Evolutionary conservation across 2,888 invertebrate species (phyloP), one percentile per base, ranked within the genome.

Genomic region (Gonocerus acuteangulatus): DNA sequence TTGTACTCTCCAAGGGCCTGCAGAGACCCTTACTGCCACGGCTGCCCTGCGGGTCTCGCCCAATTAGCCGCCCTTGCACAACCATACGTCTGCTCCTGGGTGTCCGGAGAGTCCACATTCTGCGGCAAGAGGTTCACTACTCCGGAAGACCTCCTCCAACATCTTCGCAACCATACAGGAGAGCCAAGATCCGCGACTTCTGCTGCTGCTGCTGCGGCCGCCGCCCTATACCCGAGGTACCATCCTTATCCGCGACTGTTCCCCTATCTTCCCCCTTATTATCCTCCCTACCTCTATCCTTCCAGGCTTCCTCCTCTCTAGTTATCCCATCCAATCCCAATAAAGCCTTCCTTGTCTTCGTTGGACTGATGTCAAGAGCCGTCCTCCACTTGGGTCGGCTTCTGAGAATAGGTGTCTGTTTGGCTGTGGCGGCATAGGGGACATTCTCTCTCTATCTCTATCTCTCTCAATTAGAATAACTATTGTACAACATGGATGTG

Each of bases 71-170:
- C 89, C 0, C 71, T 89, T 0, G 89, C 88, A 11, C 67, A 67
- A 21, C 92, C 92, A 6, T 90, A 91, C 75, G 87, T 93, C 58
- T 97, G 96, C 80, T 95, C 89, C 73, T 96, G 96, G 96, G 89
- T 95, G 70, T 87, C 87, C 1, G 90, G 90, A 13, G 94, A 93
- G 70, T 75, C 77, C 36, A 34, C 51, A 18, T 95, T 93, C 72
- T 97, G 96, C 73, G 95, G 95, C 67, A 95, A 95, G 75, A 80
- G 94, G 61, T 96, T 94, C 76, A 82, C 86, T 61, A 89, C 89
- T 60, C 92, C 94, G 2, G 95, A 96, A 68, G 95, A 96, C 74
- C 81, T 96, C 4, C 79, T 96, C 59, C 89, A 91, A 69, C 96
- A 96, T 76, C 79, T 96, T 64, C 82, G 95, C 69, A 91, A 89